These are phyloP conservation scores for Dipodomys spectabilis DNA, from an alignment of 2,113 vertebrate genomes.

Conservation along the genomic window DNA sequence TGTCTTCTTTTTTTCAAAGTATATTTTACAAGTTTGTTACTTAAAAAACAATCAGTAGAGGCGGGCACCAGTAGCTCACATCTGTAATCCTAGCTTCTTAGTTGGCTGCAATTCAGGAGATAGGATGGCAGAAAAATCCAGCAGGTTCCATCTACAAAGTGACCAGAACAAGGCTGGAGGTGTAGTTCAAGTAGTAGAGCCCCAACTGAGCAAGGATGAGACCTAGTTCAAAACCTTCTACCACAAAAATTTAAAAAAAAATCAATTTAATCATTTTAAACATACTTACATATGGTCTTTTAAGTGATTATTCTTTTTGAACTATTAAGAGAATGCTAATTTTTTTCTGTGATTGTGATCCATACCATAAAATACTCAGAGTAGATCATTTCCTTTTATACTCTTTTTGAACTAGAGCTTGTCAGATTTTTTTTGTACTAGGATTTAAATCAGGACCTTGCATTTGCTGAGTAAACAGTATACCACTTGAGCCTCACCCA, in stretches of 20 bases:
- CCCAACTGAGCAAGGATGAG: too few relatives aligned
- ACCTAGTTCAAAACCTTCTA: too few relatives aligned
- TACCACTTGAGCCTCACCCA: too few relatives aligned
- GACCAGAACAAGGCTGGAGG: too few relatives aligned
- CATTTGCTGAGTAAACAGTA: too few relatives aligned
- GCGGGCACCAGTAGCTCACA: too few relatives aligned
- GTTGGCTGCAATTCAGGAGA: too few relatives aligned
- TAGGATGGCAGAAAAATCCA: too few relatives aligned
- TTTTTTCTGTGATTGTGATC: background rate
- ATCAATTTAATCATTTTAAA: background rate
- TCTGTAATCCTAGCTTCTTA: too few relatives aligned
- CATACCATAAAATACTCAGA: background rate
- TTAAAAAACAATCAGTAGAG: background rate
- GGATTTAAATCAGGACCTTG: too few relatives aligned
- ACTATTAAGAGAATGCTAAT: background rate
- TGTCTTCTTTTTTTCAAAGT: background rate
- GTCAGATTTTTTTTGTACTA: background rate
- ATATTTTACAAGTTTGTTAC: background rate
- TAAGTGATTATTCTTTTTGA: conserved; percentile 20
- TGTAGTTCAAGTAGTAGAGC: too few relatives aligned
- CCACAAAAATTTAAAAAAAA: background rate
- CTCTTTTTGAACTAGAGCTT: conserved; percentile 17
- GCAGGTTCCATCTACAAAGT: too few relatives aligned
- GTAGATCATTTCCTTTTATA: background rate
- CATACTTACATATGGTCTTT: background rate